phyloP scores from a whole-genome alignment of 2,113 vertebrate species.

The Lampris incognitus region DNA sequence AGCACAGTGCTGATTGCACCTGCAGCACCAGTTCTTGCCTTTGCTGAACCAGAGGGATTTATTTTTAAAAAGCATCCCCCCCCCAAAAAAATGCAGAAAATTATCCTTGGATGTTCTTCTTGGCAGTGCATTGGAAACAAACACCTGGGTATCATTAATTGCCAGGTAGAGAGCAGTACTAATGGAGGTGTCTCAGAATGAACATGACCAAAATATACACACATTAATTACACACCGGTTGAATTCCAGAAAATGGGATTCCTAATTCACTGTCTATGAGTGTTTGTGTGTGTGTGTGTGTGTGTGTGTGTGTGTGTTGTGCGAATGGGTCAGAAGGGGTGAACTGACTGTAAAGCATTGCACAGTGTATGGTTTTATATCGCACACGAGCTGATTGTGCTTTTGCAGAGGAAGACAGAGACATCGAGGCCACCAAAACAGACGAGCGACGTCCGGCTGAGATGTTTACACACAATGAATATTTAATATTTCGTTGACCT shows the following conservation, averaged over 20 bases:
- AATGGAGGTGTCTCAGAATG: constrained; percentile 2
- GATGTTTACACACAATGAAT: too few species aligned
- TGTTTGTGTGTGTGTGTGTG: too few species aligned
- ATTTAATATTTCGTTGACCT: too few species aligned
- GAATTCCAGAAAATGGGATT: not conserved
- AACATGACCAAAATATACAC: constrained; percentile 6
- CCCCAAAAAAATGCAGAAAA: constrained; percentile 36
- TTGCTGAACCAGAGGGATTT: constrained; percentile 51
- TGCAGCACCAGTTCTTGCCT: constrained; percentile 65
- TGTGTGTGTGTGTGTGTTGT: too few species aligned
- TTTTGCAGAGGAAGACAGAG: too few species aligned
- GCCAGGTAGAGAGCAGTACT: constrained; percentile 8
- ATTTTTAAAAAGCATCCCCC: constrained; percentile 2
- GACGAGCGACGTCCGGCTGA: too few species aligned
- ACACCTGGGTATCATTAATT: constrained; percentile 51
- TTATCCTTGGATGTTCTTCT: constrained; percentile 20
- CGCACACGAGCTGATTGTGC: too few species aligned
- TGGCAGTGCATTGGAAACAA: constrained; percentile 42
- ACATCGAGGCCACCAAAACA: too few species aligned
- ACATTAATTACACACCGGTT: not conserved
- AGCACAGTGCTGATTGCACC: constrained; percentile 79
- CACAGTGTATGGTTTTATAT: too few species aligned
- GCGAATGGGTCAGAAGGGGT: too few species aligned
- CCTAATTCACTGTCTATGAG: too few species aligned
- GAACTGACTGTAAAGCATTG: too few species aligned